Base-by-base conservation (phyloP, 2,113 vertebrate genomes). In the Anhinga anhinga region DNA sequence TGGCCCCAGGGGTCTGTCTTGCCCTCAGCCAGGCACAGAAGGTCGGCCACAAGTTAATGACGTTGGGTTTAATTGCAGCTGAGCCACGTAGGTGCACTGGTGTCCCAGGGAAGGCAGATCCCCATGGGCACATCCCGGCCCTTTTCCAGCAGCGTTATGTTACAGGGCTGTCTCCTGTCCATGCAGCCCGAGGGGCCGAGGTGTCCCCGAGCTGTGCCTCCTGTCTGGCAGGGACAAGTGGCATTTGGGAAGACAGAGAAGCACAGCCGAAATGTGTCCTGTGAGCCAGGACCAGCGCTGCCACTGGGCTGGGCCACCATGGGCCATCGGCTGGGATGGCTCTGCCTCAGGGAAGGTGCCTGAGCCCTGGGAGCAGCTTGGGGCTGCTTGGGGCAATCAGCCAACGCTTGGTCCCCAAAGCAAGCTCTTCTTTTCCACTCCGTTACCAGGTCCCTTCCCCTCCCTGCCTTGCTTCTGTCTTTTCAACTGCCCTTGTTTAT, bases 191-290 rank as follows among this genome's bases (percentile, higher is more conserved):
- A 73, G 20, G 30, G 50, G 17, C 4, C 1, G 1, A 63, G n/a
- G 56, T 30, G 36, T 44, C 44, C 86, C 36, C 0, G 0, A 18
- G 76, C 36, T 61, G 40, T 30, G 62, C 2, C 32, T 18, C 30
- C 9, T 0, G 0, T 16, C 61, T 5, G 1, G 25, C 1, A 2
- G 40, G 58, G 49, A 83, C 3, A 1, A 36, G 34, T 1, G 2
- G 38, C 7, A 3, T 27, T 83, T 49, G 42, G 69, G 65, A 67
- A 38, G 53, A 62, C 38, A 67, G 20, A 80, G 50, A 56, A 58
- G 40, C 5, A 1, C 34, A 73, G 47, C 18, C 5, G 3, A 52
- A 66, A 13, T 5, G 8, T 10, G 26, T 36, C 9, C 66, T 56
- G 34, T 2, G 53, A 82, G 44, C 40, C 81, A 52, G 73, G 77